A percentile compares a stretch with the other conserved stretches of the same genome.
Conservation (phyloP, 2,888 invertebrate genomes). For the Oegoconia quadripuncta region DNA sequence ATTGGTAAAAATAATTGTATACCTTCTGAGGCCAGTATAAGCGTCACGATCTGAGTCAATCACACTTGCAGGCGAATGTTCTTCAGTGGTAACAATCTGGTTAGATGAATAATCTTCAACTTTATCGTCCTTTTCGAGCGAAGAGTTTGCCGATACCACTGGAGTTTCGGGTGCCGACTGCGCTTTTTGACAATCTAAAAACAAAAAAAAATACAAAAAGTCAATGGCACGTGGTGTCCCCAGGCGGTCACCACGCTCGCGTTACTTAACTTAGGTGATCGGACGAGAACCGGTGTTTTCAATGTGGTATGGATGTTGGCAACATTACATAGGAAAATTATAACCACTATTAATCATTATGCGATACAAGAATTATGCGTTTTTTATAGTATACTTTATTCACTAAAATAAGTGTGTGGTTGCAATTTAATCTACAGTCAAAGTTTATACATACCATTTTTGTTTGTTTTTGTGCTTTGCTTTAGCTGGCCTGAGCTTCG, state of each 20-base stretch:
- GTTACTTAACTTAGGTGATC: constrained; percentile 68
- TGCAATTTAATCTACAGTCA: too few species aligned
- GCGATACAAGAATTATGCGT: too few species aligned
- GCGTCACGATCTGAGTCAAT: constrained; percentile 39
- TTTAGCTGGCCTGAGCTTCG: constrained; percentile 26
- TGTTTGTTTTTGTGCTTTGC: constrained; percentile 22
- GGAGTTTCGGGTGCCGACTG: constrained; percentile 30
- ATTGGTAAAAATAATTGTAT: constrained; percentile 3
- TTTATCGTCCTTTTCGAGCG: constrained; percentile 25
- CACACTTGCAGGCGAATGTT: constrained; percentile 34
- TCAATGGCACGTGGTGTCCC: constrained; percentile 24
- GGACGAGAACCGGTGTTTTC: constrained; percentile 63
- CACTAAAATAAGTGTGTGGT: too few species aligned
- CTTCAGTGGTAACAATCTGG: constrained; percentile 20
- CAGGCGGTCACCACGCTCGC: constrained; percentile 51
- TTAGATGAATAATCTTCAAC: constrained; percentile 23
- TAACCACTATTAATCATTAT: neutral
- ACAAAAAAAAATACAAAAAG: constrained; percentile 5
- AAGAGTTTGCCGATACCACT: constrained; percentile 27
- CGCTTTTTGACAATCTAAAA: constrained; percentile 19
- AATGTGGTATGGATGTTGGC: constrained; percentile 31
- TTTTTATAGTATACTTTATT: too few species aligned
- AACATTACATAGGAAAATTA: neutral
- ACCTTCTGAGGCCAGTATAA: constrained; percentile 46
- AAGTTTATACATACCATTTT: constrained; percentile 29